Base-by-base conservation (phyloP, 2,888 invertebrate genomes). In the Fabriciana adippe region DNA sequence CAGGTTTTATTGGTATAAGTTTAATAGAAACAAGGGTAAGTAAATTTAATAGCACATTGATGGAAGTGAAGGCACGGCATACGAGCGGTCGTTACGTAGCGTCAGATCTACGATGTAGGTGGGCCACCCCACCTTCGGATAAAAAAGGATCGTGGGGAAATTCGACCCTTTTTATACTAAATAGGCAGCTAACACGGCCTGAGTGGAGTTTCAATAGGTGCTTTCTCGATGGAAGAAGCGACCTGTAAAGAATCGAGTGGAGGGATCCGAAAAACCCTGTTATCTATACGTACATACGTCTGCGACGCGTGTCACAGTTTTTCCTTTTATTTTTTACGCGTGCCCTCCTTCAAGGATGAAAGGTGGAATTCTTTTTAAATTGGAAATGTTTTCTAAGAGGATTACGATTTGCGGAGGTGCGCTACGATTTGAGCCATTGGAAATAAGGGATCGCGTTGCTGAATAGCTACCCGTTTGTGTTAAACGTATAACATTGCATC, bases 341-440 rank as follows among this genome's bases (percentile, higher is more conserved):
- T 83, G 87, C 89, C 88, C 89, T 90, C 86, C 86, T 86, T 87
- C 72, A 85, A 89, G 90, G 90, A 89, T 90, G 88, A 89, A 86
- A 89, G 88, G 80, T 79, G 81, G 88, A 92, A 92, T 92, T 91
- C 92, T 92, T 92, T 92, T 92, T 92, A 92, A 92, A 92, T 92
- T 92, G 92, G 92, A 92, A 92, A 92, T 92, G 92, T 92, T 92
- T 91, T 92, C 90, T 90, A 89, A 92, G 92, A 92, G 92, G 92
- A 92, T 92, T 92, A 92, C 90, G 89, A 91, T 92, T 91, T 88
- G 89, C 86, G 88, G 86, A 91, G 91, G 90, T 90, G 89, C 86
- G 84, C 81, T 83, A 78, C 83, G 80, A 82, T 81, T 81, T 80
- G 76, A 82, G 79, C 79, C 79, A 77, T 80, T 75, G 78, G 87